These are phyloP conservation scores for Chromoteleia sp. DNA, from an alignment of 2,888 invertebrate genomes.

Conservation along the genomic window DNA sequence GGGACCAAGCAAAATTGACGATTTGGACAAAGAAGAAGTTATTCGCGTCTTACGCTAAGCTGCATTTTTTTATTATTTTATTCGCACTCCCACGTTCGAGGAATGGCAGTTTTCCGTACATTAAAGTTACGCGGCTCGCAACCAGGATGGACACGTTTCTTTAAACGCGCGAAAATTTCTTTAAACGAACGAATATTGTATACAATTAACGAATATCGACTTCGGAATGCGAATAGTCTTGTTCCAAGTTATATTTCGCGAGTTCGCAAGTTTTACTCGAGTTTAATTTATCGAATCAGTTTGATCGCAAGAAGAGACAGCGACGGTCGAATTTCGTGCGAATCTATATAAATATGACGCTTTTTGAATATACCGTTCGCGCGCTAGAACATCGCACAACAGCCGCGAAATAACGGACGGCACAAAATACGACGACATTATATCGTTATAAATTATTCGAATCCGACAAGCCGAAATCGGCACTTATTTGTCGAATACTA, in stretches of 20 bases:
- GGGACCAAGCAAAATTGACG: too few relatives aligned
- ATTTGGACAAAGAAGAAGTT: too few relatives aligned
- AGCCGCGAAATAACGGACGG: conserved; percentile 22
- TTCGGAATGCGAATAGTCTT: conserved; percentile 12
- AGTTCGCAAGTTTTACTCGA: conserved; percentile 4
- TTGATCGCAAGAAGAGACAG: background rate
- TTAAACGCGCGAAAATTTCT: conserved; percentile 1
- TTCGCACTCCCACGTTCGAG: too few relatives aligned
- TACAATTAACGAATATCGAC: conserved; percentile 23
- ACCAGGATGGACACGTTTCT: background rate
- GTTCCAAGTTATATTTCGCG: background rate
- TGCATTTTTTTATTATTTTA: too few relatives aligned
- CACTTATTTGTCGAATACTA: too few relatives aligned
- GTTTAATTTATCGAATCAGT: conserved; percentile 22
- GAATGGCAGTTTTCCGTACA: conserved; percentile 11
- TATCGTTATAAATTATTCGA: conserved; percentile 32
- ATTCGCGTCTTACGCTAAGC: too few relatives aligned
- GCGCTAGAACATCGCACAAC: conserved; percentile 1
- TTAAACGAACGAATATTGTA: too few relatives aligned
- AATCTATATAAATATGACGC: background rate
- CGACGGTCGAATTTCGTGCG: background rate
- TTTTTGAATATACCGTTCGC: conserved; percentile 12
- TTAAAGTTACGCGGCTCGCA: conserved; percentile 9
- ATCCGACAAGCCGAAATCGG: background rate
- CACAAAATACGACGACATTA: conserved; percentile 19